Evolutionary conservation across 2,888 invertebrate species (phyloP), one percentile per base, ranked within the genome.

Genomic region (Neoitamus cyanurus): DNA sequence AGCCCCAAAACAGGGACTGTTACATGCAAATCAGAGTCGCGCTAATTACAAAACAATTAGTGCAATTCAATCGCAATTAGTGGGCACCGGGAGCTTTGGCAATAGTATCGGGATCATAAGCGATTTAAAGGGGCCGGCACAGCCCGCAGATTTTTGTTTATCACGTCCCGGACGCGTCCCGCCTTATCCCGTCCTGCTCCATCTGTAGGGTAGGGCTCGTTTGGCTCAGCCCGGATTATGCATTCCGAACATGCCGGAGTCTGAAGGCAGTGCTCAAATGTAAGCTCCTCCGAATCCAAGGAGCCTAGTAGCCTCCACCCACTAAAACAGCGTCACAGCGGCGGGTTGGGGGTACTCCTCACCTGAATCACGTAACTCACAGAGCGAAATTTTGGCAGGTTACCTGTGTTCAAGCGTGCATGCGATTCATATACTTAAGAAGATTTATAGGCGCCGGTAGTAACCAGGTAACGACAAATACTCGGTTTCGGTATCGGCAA

Each of bases 401-500:
- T 78, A 31, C 78, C 31, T 78, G 48, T 48, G 78, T 48, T 48
- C 78, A 78, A 78, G 42, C 78, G 78, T 78, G 78, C 78, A 78
- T 78, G 78, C 78, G 78, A 78, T 78, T 78, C 78, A 78, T 78
- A 78, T 58, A 78, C 78, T 48, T 78, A 48, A 78, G 48, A 31
- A 48, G 78, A 78, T 78, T 78, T 78, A 78, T 78, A 31, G 42
- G 31, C 78, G 42, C 34, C 15, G 34, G 42, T 42, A 25, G 78
- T 78, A 78, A 78, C 78, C 78, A 48, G 78, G 78, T 78, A 78
- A 78, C 78, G 78, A 78, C 48, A 78, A 78, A 78, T 78, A 78
- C 48, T 48, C 48, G 78, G 48, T 78, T 78, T 58, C 11, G n/a
- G 78, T 78, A 78, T 78, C 42, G 78, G 30, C 30, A 25, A 34